Conservation (phyloP, 1,140 invertebrate genomes). For the Aricia agestis region DNA sequence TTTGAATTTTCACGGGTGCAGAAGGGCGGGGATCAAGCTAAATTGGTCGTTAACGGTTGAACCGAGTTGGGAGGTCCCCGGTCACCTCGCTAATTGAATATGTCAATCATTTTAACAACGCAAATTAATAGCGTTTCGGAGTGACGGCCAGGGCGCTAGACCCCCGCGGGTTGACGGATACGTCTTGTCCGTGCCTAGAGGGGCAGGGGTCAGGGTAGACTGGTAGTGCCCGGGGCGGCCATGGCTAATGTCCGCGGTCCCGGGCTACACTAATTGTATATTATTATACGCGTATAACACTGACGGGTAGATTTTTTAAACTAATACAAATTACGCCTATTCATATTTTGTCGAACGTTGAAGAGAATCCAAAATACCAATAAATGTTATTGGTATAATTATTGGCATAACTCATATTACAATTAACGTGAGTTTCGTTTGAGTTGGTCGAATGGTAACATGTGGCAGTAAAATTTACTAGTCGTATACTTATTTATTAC, state of each 20-base stretch:
- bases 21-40: neutral
- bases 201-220: constrained; percentile 32
- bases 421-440: too few relatives aligned
- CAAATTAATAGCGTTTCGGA: constrained; percentile 73
- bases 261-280: constrained; percentile 62
- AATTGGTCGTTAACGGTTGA: constrained; percentile 35
- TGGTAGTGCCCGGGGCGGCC: constrained; percentile 54
- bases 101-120: constrained; percentile 77
- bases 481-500: too few relatives aligned
- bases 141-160: constrained; percentile 49
- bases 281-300: constrained; percentile 38
- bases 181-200: neutral
- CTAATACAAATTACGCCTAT: neutral
- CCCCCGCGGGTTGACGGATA: neutral
- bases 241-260: constrained; percentile 57
- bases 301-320: neutral
- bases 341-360: too few relatives aligned
- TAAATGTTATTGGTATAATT: too few relatives aligned
- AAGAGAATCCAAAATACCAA: too few relatives aligned
- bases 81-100: constrained; percentile 76
- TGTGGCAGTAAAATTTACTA: too few relatives aligned
- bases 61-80: constrained; percentile 73
- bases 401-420: too few relatives aligned
- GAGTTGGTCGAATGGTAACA: too few relatives aligned
- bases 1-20: too few relatives aligned